Evolutionary conservation across 2,113 vertebrate genomes (phyloP).

Genomic region (Hippocampus mohnikei): DNA sequence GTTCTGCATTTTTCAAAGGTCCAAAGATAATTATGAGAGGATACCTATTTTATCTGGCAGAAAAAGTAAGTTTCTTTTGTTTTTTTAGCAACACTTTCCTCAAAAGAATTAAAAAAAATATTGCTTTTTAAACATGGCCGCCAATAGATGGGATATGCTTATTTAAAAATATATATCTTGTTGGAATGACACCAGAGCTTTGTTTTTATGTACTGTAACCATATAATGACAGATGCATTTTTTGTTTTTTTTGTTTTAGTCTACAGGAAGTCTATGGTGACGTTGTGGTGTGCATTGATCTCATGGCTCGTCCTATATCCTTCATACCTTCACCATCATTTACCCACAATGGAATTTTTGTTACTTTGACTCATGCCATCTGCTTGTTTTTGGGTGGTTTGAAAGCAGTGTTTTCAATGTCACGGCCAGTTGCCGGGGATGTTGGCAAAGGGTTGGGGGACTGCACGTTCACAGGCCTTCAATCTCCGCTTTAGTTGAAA

Average conservation of each 20-base stretch:
- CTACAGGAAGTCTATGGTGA: background rate
- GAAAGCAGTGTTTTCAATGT: constrained; percentile 51
- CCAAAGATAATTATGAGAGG: background rate
- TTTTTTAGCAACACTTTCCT: no score
- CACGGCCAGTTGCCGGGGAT: constrained; percentile 20
- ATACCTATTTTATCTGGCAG: no score
- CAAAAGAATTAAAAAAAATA: no score
- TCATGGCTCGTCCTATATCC: constrained; percentile 9
- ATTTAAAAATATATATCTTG: no score
- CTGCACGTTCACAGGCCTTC: constrained; percentile 32
- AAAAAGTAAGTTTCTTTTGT: no score
- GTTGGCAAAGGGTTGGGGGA: background rate
- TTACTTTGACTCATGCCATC: constrained; percentile 25
- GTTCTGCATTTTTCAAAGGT: background rate
- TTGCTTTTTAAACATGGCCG: no score
- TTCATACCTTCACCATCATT: background rate
- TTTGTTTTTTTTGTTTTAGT: background rate
- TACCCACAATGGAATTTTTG: background rate
- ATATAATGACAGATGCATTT: background rate
- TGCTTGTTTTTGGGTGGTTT: constrained; percentile 34
- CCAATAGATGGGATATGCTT: no score
- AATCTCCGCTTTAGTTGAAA: constrained; percentile 59
- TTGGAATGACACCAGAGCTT: background rate
- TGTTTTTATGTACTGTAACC: background rate
- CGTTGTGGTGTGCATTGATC: background rate